phyloP scores from a whole-genome alignment of 2,113 vertebrate species.

The Thamnaconus septentrionalis region DNA sequence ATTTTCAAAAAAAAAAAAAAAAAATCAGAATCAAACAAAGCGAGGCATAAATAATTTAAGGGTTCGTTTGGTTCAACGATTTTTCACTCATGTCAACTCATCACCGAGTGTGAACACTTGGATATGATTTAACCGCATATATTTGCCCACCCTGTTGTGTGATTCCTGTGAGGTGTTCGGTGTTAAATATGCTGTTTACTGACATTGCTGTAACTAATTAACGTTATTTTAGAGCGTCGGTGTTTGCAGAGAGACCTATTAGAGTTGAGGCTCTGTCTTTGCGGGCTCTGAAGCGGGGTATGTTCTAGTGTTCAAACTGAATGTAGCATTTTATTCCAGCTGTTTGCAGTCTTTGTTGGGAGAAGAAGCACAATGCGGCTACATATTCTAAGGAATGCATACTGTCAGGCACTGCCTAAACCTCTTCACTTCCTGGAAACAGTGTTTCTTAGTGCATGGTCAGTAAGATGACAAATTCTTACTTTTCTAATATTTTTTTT shows the following conservation, averaged over 20 bases:
- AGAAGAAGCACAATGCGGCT: conserved; percentile 54
- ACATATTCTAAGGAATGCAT: conserved; percentile 1
- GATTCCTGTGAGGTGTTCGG: conserved; percentile 58
- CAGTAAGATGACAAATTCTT: too few species aligned
- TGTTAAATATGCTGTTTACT: conserved; percentile 56
- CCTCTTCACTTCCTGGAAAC: not conserved
- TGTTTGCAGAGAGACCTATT: conserved; percentile 37
- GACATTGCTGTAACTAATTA: conserved; percentile 50
- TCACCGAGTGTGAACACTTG: conserved; percentile 26
- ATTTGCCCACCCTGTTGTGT: conserved; percentile 46
- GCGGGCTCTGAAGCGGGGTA: conserved; percentile 34
- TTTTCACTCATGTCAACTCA: conserved; percentile 4
- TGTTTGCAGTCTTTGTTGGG: conserved; percentile 29
- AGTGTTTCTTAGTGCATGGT: not conserved
- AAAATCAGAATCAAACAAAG: too few species aligned
- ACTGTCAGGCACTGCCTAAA: not conserved
- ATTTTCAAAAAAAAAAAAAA: conserved; percentile 19
- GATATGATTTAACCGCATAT: conserved; percentile 21
- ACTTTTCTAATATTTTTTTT: too few species aligned
- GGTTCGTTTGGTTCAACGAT: conserved; percentile 8
- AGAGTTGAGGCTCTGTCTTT: conserved; percentile 9
- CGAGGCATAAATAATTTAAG: too few species aligned
- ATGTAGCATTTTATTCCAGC: conserved; percentile 62
- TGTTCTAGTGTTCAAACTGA: conserved; percentile 58
- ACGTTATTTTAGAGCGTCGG: conserved; percentile 40